Evolutionary conservation across 2,888 invertebrate species (phyloP).

Genomic region (Tetheella fluctuosa): DNA sequence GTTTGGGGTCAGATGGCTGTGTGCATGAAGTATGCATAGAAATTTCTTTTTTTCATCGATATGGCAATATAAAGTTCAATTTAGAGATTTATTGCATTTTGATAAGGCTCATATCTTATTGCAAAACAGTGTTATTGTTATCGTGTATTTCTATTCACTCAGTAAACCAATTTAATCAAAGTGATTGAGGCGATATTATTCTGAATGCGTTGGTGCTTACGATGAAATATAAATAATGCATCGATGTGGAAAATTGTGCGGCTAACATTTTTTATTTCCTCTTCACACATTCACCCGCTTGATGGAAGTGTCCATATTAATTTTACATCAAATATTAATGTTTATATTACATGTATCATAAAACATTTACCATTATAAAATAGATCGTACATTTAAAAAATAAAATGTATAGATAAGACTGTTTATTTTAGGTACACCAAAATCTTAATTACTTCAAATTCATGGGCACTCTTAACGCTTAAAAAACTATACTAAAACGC

Average conservation of each 20-base stretch:
- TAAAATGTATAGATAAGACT: background rate
- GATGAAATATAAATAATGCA: conserved; percentile 14
- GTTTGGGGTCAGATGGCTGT: too few relatives aligned
- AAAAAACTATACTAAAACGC: too few relatives aligned
- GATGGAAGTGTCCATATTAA: background rate
- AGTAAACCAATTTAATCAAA: conserved; percentile 37
- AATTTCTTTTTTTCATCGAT: background rate
- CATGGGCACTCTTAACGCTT: too few relatives aligned
- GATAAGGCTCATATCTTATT: conserved; percentile 29
- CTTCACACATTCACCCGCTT: conserved; percentile 5
- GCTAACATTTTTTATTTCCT: background rate
- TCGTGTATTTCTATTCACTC: conserved; percentile 30
- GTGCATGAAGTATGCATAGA: too few relatives aligned
- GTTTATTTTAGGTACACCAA: background rate
- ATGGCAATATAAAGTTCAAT: background rate
- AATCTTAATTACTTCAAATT: too few relatives aligned
- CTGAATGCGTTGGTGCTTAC: conserved; percentile 13
- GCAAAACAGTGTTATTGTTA: conserved; percentile 25
- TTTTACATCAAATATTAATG: background rate
- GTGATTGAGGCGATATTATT: conserved; percentile 27
- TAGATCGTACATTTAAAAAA: background rate
- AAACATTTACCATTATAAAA: background rate
- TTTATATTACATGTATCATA: background rate
- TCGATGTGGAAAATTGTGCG: conserved; percentile 10
- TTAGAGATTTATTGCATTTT: conserved; percentile 9